A percentile compares a stretch with the other conserved stretches of the same genome.
Conservation (phyloP, 2,113 vertebrate genomes). For the Corythornis vintsioides region DNA sequence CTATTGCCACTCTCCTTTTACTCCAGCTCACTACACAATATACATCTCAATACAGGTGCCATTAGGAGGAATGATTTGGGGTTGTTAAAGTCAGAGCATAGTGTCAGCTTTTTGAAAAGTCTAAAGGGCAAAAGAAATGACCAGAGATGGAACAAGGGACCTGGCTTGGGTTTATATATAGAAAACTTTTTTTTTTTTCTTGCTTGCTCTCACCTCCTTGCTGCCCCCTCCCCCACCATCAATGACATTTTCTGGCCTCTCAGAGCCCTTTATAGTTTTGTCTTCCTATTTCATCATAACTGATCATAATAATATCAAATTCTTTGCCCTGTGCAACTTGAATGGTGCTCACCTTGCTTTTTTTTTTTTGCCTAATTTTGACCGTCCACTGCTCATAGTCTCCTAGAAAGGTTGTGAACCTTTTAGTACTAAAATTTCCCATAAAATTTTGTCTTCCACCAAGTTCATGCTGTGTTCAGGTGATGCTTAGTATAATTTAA, state of each 20-base stretch:
- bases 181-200: not conserved
- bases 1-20: not conserved
- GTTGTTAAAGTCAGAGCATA: not conserved
- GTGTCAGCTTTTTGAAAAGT: not conserved
- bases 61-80: not conserved
- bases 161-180: not conserved
- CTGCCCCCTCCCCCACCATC: not conserved
- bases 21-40: not conserved
- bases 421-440: not conserved
- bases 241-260: not conserved
- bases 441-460: not conserved
- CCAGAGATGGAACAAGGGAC: not conserved
- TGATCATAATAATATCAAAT: not conserved
- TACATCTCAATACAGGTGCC: conserved; percentile 1
- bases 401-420: not conserved
- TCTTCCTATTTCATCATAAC: not conserved
- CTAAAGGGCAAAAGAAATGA: not conserved
- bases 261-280: not conserved
- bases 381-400: not conserved
- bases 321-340: not conserved
- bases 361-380: not conserved
- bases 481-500: not conserved
- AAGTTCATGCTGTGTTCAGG: not conserved
- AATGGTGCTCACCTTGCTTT: not conserved
- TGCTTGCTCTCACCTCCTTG: not conserved